Percentiles rank a stretch among this genome's conserved stretches.
phyloP scores from a whole-genome alignment of 2,888 invertebrate species.

The Ommatoiulus sabulosus region DNA sequence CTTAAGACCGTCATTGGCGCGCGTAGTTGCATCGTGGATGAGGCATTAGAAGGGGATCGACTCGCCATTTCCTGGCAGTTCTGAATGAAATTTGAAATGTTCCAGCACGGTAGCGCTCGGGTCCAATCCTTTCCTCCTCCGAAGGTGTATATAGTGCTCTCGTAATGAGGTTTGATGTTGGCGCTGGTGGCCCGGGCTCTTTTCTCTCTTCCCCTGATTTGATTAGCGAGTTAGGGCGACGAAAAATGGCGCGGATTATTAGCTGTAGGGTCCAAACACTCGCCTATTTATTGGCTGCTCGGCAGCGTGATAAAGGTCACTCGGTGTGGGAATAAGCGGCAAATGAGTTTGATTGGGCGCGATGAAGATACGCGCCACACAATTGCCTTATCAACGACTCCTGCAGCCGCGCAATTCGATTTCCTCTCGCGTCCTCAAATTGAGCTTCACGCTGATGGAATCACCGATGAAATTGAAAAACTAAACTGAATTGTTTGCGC shows the following conservation, averaged over 20 bases:
- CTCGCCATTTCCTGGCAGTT: too few species aligned
- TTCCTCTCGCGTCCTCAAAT: background rate
- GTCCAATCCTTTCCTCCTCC: background rate
- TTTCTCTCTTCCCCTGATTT: background rate
- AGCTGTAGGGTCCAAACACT: slow-evolving; percentile 45
- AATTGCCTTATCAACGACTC: slow-evolving; percentile 48
- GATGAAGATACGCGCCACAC: background rate
- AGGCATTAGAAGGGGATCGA: too few species aligned
- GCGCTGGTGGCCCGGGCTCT: background rate
- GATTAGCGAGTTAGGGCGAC: slow-evolving; percentile 51
- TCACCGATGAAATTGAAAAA: background rate
- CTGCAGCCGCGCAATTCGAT: background rate
- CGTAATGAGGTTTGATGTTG: slow-evolving; percentile 28
- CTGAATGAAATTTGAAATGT: too few species aligned
- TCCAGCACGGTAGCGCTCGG: too few species aligned
- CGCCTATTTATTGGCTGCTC: background rate
- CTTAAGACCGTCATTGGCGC: too few species aligned
- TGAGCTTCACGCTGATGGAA: background rate
- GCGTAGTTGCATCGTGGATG: too few species aligned
- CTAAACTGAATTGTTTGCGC: slow-evolving; percentile 12
- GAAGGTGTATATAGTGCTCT: background rate
- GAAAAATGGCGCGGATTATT: slow-evolving; percentile 48
- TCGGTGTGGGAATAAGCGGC: slow-evolving; percentile 52
- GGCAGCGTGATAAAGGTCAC: slow-evolving; percentile 50
- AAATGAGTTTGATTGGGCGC: slow-evolving; percentile 50